phyloP scores from a whole-genome alignment of 2,888 invertebrate genomes.

The Lypha dubia region DNA sequence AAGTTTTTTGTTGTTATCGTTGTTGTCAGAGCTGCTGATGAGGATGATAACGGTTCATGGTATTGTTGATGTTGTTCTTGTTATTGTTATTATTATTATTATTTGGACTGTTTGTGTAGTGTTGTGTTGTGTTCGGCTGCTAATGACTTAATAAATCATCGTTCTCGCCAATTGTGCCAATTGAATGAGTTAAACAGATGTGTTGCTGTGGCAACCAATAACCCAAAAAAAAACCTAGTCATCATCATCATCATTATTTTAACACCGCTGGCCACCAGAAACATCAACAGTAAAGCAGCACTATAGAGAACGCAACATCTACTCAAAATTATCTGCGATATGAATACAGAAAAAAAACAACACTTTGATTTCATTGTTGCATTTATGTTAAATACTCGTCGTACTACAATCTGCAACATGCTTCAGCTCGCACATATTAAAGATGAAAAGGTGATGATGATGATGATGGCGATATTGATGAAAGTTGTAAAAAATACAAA shows the following conservation, averaged over 20 bases:
- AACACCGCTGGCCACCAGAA: constrained; percentile 32
- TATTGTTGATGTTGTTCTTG: constrained; percentile 30
- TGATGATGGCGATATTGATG: constrained; percentile 14
- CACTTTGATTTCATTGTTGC: constrained; percentile 36
- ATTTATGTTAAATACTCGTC: constrained; percentile 50
- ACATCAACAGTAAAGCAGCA: constrained; percentile 27
- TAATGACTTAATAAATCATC: constrained; percentile 83
- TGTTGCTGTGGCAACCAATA: constrained; percentile 72
- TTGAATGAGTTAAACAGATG: constrained; percentile 71
- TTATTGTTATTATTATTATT: constrained; percentile 39
- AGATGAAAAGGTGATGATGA: constrained; percentile 7
- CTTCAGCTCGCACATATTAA: not conserved
- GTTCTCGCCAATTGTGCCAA: constrained; percentile 74
- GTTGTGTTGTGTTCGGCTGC: constrained; percentile 74
- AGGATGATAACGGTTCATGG: constrained; percentile 43
- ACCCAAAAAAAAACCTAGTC: constrained; percentile 55
- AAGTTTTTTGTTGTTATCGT: constrained; percentile 25
- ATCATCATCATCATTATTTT: constrained; percentile 35
- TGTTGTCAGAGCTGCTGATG: constrained; percentile 33
- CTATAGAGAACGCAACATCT: not conserved
- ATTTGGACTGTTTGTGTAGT: constrained; percentile 54
- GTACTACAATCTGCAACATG: constrained; percentile 31
- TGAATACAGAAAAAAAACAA: too few relatives aligned
- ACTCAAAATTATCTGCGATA: constrained; percentile 26
- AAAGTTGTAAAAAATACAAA: constrained; percentile 23